Base-by-base conservation (phyloP, 1,140 invertebrate genomes). In the Cotesia typhae region DNA sequence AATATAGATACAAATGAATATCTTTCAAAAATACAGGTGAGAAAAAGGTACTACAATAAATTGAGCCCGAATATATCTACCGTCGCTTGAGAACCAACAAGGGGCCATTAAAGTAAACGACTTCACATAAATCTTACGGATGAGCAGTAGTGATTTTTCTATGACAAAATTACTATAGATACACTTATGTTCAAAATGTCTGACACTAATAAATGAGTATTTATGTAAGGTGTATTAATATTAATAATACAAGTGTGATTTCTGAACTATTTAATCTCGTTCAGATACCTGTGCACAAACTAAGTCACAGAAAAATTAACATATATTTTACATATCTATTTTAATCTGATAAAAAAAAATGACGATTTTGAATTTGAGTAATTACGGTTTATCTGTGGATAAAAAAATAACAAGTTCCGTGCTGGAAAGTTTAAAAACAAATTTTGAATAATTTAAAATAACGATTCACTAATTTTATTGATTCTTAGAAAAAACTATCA, bases 21-120 rank as follows among this genome's bases (percentile, higher is more conserved):
- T 17, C 9, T 59, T 59, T 17, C 4, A 28, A 35, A 59, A 28
- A 5, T 59, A 81, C 83, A 85, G 84, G 83, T 84, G 82, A 83
- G 82, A 80, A 78, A 79, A 80, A 83, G 80, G 78, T 37, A 79
- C 74, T 70, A 75, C 61, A 76, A 78, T 82, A 82, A 84, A 86
- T 85, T 82, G 79, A 77, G 68, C 66, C 80, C 77, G 28, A 80
- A 85, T 87, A 81, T 81, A 80, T 87, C 84, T 86, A 84, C 79
- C 71, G 73, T 67, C 72, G 71, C 67, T 68, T 57, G 17, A 74
- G 71, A 47, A 66, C 35, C 36, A 51, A 37, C 47, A 47, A 41
- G 41, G 37, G 60, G 37, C 10, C 47, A 51, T 36, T 51, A 67
- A 12, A 59, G 70, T 64, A 70, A 67, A 72, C 61, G 67, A 64